Evolutionary conservation across 2,888 invertebrate species (phyloP).

Genomic region (Drosophila pegasa): DNA sequence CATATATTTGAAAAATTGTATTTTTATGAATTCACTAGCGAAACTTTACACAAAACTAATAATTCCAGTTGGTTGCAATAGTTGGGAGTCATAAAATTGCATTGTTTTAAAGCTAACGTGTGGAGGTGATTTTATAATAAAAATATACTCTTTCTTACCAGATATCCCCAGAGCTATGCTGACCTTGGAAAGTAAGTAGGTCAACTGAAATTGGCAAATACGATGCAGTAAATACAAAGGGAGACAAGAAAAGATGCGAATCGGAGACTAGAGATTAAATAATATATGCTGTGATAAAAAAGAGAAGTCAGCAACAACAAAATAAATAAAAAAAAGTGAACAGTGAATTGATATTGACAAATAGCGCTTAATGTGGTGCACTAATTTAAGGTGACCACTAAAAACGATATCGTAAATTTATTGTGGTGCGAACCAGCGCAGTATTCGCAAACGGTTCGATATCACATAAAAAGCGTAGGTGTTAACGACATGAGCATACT

Average conservation of each 20-base stretch:
- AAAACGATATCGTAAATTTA: constrained; percentile 39
- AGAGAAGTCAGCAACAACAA: constrained; percentile 15
- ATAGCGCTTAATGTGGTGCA: constrained; percentile 52
- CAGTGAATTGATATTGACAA: constrained; percentile 38
- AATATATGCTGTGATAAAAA: constrained; percentile 21
- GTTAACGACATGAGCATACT: constrained; percentile 55
- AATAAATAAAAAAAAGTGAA: constrained; percentile 21
- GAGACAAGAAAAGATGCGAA: constrained; percentile 36
- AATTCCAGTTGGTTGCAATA: not conserved
- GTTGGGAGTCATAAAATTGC: no score
- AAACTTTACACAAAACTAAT: not conserved
- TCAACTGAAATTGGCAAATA: constrained; percentile 24
- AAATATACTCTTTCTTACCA: not conserved
- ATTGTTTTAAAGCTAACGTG: no score
- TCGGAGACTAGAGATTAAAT: constrained; percentile 13
- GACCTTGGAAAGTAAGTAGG: constrained; percentile 26
- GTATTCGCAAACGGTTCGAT: constrained; percentile 13
- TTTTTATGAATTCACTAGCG: not conserved
- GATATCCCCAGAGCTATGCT: not conserved
- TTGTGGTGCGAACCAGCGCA: constrained; percentile 31
- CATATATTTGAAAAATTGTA: no score
- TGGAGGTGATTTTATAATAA: no score
- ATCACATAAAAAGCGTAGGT: constrained; percentile 68
- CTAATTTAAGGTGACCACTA: constrained; percentile 38
- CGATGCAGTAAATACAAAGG: constrained; percentile 21